phyloP scores from a whole-genome alignment of 2,797 vertebrate genomes.

The Sylvia borin region DNA sequence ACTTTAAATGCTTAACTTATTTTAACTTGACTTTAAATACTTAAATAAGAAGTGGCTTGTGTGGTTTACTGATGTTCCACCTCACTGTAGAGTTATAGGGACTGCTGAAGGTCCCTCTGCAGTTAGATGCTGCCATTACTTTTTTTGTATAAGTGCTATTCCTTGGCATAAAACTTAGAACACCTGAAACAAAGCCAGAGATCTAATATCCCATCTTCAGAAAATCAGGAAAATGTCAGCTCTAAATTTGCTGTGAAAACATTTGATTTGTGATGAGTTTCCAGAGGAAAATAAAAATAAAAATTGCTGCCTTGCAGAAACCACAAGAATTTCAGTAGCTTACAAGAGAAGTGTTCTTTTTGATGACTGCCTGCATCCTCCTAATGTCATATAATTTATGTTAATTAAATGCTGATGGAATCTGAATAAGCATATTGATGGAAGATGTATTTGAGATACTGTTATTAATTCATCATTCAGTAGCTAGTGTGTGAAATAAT shows the following conservation, averaged over 20 bases:
- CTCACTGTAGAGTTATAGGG: background rate
- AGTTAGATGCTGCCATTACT: background rate
- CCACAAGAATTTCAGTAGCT: conserved; percentile 4
- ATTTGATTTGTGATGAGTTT: background rate
- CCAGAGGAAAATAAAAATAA: background rate
- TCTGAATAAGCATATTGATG: conserved; percentile 65
- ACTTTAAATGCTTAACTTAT: background rate
- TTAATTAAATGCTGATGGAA: conserved; percentile 71
- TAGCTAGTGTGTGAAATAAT: conserved; percentile 65
- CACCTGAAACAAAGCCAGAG: background rate
- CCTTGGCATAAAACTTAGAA: background rate
- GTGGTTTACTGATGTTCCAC: background rate
- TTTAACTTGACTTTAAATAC: background rate
- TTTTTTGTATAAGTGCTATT: background rate
- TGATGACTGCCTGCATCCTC: conserved; percentile 39
- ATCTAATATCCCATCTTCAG: background rate
- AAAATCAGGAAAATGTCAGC: background rate
- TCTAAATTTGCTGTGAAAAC: conserved; percentile 9
- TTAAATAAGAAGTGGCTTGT: background rate
- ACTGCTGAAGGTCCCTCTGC: background rate
- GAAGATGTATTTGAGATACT: conserved; percentile 58
- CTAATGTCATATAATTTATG: conserved; percentile 58
- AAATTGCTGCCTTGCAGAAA: conserved; percentile 27
- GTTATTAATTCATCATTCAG: conserved; percentile 71
- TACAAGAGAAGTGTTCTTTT: background rate